phyloP scores from a whole-genome alignment of 2,888 invertebrate species.

The Cordilura impudica region DNA sequence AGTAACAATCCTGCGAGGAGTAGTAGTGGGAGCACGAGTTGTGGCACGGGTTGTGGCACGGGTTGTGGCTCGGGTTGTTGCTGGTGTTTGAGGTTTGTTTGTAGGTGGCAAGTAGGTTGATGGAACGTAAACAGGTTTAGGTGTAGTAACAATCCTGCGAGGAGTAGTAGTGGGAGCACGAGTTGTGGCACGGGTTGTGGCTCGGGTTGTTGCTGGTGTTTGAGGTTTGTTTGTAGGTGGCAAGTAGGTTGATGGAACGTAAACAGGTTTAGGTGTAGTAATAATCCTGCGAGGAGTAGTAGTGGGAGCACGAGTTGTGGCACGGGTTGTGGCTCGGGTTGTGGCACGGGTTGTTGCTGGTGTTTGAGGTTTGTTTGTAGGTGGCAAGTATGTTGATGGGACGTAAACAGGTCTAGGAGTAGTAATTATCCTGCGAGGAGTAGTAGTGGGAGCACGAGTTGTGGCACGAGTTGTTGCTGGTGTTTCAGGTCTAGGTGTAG shows the following conservation, averaged over 20 bases:
- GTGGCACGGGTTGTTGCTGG: conserved; percentile 35
- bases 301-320: conserved; percentile 60
- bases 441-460: conserved; percentile 61
- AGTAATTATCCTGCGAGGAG: conserved; percentile 38
- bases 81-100: conserved; percentile 63
- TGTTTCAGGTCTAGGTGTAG: conserved; percentile 41
- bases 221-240: conserved; percentile 51
- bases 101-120: conserved; percentile 67
- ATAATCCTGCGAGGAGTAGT: conserved; percentile 36
- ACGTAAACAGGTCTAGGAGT: not conserved
- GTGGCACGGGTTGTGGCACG: too few species aligned
- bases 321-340: conserved; percentile 15
- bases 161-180: conserved; percentile 41
- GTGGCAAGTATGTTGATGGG: conserved; percentile 30
- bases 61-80: conserved; percentile 45
- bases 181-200: conserved; percentile 55
- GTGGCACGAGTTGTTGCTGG: conserved; percentile 27
- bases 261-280: conserved; percentile 10
- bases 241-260: conserved; percentile 13
- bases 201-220: conserved; percentile 62
- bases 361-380: conserved; percentile 56
- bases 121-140: conserved; percentile 38
- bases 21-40: conserved; percentile 28
- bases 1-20: too few species aligned
- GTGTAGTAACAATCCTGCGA: conserved; percentile 57